phyloP scores from a whole-genome alignment of 1,140 invertebrate species.

The Atta colombica region DNA sequence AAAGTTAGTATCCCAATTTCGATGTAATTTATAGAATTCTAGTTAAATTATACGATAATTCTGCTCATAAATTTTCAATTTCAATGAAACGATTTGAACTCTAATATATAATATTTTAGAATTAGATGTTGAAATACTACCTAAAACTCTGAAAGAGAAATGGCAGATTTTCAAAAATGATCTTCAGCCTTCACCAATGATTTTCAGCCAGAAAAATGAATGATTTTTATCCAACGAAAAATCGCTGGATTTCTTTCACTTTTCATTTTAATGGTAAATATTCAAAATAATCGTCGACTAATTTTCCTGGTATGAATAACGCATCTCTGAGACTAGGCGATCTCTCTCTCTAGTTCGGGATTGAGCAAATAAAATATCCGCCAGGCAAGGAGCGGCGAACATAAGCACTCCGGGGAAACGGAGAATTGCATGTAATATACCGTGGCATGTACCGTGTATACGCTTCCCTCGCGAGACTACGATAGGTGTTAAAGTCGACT shows the following conservation, averaged over 20 bases:
- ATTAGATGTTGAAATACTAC: not conserved
- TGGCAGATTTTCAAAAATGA: not conserved
- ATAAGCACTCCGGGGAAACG: constrained; percentile 2
- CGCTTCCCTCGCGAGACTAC: constrained; percentile 47
- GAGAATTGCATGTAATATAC: constrained; percentile 63
- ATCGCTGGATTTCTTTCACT: not conserved
- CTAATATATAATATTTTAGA: not conserved
- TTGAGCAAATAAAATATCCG: constrained; percentile 60
- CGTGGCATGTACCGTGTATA: constrained; percentile 43
- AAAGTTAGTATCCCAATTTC: constrained; percentile 1
- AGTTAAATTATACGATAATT: not conserved
- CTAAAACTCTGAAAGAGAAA: not conserved
- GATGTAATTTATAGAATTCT: not conserved
- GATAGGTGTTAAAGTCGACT: constrained; percentile 66
- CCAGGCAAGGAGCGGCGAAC: not conserved
- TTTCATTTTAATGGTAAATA: not conserved
- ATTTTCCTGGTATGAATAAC: constrained; percentile 24
- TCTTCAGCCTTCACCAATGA: not conserved
- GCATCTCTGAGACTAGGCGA: not conserved
- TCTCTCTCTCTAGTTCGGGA: not conserved
- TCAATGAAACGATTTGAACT: not conserved
- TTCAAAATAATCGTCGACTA: not conserved
- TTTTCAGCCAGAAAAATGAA: not conserved
- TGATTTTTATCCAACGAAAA: not conserved
- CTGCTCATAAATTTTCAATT: constrained; percentile 13